Evolutionary conservation across 2,888 invertebrate genomes (phyloP).

Genomic region (Trichopoda pennipes): DNA sequence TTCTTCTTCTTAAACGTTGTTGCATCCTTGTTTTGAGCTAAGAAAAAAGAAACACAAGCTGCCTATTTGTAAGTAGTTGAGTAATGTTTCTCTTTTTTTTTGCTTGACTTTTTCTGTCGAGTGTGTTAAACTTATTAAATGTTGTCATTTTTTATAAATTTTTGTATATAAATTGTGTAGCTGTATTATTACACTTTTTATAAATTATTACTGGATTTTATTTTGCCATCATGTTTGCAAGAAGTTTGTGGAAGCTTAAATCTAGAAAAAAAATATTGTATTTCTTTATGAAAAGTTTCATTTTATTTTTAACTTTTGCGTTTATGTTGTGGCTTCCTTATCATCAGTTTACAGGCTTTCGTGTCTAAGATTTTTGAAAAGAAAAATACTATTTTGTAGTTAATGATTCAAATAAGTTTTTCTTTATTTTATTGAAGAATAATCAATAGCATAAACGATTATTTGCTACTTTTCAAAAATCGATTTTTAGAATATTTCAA

Average conservation of each 20-base stretch:
- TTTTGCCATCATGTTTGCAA: conserved; percentile 57
- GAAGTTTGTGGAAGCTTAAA: conserved; percentile 18
- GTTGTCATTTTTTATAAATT: conserved; percentile 55
- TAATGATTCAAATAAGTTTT: background rate
- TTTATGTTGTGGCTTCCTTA: conserved; percentile 63
- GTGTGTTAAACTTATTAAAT: conserved; percentile 61
- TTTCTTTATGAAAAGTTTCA: conserved; percentile 38
- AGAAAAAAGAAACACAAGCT: conserved; percentile 20
- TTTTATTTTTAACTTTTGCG: conserved; percentile 38
- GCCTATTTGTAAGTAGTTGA: conserved; percentile 62
- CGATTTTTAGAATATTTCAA: too few relatives aligned
- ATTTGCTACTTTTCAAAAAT: too few relatives aligned
- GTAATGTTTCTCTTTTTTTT: conserved; percentile 16
- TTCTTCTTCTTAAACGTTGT: conserved; percentile 29
- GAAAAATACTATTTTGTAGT: background rate
- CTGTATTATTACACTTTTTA: conserved; percentile 20
- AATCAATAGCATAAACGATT: too few relatives aligned
- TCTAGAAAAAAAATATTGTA: background rate
- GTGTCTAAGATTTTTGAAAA: background rate
- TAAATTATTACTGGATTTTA: conserved; percentile 62
- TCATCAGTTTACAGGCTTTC: conserved; percentile 67
- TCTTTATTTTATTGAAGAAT: too few relatives aligned
- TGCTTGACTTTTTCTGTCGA: conserved; percentile 15
- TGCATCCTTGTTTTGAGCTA: conserved; percentile 5
- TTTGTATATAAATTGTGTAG: background rate